phyloP scores from a whole-genome alignment of 2,888 invertebrate genomes.

The Caenorhabditis zanzibari region DNA sequence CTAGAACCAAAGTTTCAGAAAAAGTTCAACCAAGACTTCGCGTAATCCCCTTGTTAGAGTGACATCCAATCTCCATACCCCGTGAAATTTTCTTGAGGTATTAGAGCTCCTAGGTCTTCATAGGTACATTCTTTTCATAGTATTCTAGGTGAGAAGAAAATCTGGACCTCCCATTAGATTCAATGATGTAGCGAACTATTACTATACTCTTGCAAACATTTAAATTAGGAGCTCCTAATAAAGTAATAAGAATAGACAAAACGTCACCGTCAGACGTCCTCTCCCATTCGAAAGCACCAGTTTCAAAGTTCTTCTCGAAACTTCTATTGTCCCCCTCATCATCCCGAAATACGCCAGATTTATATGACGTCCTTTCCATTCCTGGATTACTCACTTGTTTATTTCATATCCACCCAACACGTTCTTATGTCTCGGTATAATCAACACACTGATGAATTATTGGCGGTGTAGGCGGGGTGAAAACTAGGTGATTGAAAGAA shows the following conservation, averaged over 20 bases:
- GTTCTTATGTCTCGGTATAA: constrained; percentile 12
- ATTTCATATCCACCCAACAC: constrained; percentile 6
- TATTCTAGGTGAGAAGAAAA: no score
- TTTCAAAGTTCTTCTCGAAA: constrained; percentile 37
- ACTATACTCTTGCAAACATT: no score
- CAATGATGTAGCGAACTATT: no score
- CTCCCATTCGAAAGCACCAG: background rate
- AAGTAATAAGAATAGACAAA: constrained; percentile 4
- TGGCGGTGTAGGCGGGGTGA: constrained; percentile 14
- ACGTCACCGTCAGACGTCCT: constrained; percentile 38
- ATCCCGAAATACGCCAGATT: constrained; percentile 21
- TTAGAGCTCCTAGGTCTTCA: no score
- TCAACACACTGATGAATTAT: constrained; percentile 57
- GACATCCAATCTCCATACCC: no score
- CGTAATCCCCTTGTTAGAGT: no score
- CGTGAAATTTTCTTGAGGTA: no score
- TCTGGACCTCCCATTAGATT: no score
- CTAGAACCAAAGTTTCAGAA: no score
- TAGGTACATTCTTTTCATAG: no score
- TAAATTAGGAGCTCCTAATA: background rate
- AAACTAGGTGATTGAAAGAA: background rate
- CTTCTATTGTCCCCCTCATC: background rate
- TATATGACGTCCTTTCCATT: constrained; percentile 36
- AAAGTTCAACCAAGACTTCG: no score
- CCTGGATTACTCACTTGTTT: constrained; percentile 50